Conservation (phyloP, 1,140 invertebrate genomes). For the Drosophila paulistorum region DNA sequence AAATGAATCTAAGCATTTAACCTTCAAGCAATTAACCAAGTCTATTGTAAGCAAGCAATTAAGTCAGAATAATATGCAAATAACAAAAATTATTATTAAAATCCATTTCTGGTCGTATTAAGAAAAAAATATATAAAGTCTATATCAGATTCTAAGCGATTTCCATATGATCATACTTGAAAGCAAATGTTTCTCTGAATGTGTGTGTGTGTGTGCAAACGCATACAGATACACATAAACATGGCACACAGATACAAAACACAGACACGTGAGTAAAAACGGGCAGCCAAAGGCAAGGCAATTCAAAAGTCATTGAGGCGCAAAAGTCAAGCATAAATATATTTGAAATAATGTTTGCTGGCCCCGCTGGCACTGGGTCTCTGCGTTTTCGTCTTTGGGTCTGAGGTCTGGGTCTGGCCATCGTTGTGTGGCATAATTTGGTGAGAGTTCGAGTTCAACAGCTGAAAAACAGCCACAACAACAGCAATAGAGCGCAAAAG, state of each 20-base stretch:
- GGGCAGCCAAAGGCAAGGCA: constrained; percentile 79
- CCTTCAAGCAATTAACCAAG: too few species aligned
- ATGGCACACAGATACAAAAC: not conserved
- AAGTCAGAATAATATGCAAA: not conserved
- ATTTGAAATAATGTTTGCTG: constrained; percentile 80
- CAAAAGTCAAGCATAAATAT: constrained; percentile 82
- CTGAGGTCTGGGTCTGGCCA: constrained; percentile 41
- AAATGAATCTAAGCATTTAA: too few species aligned
- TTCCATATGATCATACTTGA: not conserved
- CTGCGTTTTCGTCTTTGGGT: not conserved
- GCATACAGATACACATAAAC: not conserved
- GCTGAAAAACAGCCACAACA: constrained; percentile 70
- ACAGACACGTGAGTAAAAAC: constrained; percentile 52
- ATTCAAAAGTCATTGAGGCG: constrained; percentile 82
- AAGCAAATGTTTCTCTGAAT: constrained; percentile 21
- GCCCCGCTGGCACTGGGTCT: constrained; percentile 66
- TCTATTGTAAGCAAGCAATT: not conserved
- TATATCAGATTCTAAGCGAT: not conserved
- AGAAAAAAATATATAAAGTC: not conserved
- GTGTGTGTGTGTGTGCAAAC: constrained; percentile 29
- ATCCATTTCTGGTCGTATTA: not conserved
- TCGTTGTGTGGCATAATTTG: constrained; percentile 75
- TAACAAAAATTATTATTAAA: not conserved
- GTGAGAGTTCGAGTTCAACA: constrained; percentile 80
- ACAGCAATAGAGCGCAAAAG: constrained; percentile 20